phyloP scores from a whole-genome alignment of 2,113 vertebrate genomes.

The Misgurnus anguillicaudatus region DNA sequence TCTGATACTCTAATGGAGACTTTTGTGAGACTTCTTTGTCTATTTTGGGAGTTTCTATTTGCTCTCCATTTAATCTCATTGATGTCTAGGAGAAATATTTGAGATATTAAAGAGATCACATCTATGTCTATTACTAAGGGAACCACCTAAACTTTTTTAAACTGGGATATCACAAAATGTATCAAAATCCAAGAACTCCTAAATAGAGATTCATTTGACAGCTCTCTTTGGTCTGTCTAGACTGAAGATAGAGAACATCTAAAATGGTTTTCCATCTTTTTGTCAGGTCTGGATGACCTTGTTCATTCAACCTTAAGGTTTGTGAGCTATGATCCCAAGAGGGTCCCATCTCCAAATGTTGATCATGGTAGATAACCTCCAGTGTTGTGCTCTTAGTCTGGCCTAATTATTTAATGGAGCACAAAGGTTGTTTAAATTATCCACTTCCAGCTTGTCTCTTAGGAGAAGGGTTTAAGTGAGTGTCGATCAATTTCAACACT shows the following conservation, averaged over 20 bases:
- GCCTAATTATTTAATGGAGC: constrained; percentile 56
- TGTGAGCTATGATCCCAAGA: constrained; percentile 12
- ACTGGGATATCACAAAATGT: too few species aligned
- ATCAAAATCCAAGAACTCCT: too few species aligned
- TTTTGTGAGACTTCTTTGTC: too few species aligned
- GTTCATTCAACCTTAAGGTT: constrained; percentile 16
- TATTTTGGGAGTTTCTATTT: too few species aligned
- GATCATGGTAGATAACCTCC: constrained; percentile 8
- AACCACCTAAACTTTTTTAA: not conserved
- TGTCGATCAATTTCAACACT: constrained; percentile 48
- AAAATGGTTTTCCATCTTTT: constrained; percentile 13
- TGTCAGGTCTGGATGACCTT: constrained; percentile 27
- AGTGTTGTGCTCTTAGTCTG: constrained; percentile 35
- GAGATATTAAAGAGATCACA: too few species aligned
- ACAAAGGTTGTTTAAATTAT: constrained; percentile 44
- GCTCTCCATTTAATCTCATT: too few species aligned
- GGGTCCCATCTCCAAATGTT: constrained; percentile 3
- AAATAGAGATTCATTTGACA: not conserved
- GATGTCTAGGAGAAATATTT: too few species aligned
- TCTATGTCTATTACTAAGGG: too few species aligned
- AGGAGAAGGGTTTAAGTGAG: constrained; percentile 34
- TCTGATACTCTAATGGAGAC: too few species aligned
- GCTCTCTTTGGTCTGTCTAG: not conserved
- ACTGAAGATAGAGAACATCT: constrained; percentile 3
- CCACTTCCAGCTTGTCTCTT: constrained; percentile 33